Percentiles rank a stretch among this genome's conserved stretches.
phyloP scores from a whole-genome alignment of 2,797 vertebrate species.

The Diceros bicornis region DNA sequence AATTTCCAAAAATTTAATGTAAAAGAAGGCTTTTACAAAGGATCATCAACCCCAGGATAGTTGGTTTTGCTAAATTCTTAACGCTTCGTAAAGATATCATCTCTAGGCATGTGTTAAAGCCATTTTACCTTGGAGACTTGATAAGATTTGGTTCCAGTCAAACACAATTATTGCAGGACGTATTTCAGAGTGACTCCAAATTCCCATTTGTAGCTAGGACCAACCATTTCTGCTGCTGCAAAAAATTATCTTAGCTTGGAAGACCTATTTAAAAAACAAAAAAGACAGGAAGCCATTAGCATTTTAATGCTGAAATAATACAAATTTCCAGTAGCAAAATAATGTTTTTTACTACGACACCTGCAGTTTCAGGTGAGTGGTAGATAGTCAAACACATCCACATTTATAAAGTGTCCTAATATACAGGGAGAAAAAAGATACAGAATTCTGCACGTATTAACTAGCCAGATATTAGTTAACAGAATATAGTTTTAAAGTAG shows the following conservation, averaged over 20 bases:
- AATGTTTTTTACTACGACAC: constrained; percentile 72
- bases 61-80: background rate
- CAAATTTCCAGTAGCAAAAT: constrained; percentile 66
- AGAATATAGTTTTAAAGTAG: background rate
- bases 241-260: constrained; percentile 84
- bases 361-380: constrained; percentile 61
- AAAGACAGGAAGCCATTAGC: constrained; percentile 85
- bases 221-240: constrained; percentile 87
- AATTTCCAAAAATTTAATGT: background rate
- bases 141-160: constrained; percentile 88
- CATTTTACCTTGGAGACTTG: constrained; percentile 90
- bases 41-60: background rate
- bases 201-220: constrained; percentile 88
- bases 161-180: constrained; percentile 89
- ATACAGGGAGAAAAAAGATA: fast-evolving
- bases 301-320: constrained; percentile 75
- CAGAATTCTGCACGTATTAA: background rate
- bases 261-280: constrained; percentile 88
- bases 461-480: background rate
- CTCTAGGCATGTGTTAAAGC: constrained; percentile 59
- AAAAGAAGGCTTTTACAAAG: background rate
- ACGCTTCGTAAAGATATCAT: background rate
- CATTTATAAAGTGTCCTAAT: background rate
- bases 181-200: constrained; percentile 88
- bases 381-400: background rate